Evolutionary conservation across 2,797 vertebrate species (phyloP).

Genomic region (Pseudochaenichthys georgianus): DNA sequence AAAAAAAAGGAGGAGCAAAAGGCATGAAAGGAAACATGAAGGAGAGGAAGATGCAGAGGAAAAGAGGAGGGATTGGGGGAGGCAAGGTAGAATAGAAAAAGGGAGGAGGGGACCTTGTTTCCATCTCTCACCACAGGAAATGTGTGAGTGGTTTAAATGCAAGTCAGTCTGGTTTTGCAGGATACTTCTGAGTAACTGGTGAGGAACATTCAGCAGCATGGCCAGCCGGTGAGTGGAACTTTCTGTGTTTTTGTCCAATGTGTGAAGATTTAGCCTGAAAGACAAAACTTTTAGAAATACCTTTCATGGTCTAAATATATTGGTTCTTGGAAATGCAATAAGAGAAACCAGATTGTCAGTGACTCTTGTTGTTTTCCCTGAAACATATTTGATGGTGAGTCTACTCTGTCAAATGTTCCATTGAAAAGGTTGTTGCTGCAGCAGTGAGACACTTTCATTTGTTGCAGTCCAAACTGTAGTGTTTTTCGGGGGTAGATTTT

Average conservation of each 20-base stretch:
- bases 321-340: not conserved
- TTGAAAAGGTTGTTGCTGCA: not conserved
- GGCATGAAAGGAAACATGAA: slow-evolving; percentile 26
- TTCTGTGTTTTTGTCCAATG: slow-evolving; percentile 7
- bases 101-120: slow-evolving; percentile 43
- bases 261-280: not conserved
- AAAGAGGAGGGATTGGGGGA: not conserved
- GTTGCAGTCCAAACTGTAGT: not conserved
- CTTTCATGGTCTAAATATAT: not conserved
- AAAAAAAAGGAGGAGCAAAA: slow-evolving; percentile 14
- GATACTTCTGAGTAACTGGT: slow-evolving; percentile 9
- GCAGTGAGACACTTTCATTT: too few species aligned
- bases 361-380: slow-evolving; percentile 7
- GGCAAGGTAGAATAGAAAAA: slow-evolving; percentile 8
- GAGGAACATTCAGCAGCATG: slow-evolving; percentile 69
- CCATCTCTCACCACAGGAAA: slow-evolving; percentile 57
- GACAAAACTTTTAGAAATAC: not conserved
- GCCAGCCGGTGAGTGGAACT: slow-evolving; percentile 76
- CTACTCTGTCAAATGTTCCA: slow-evolving; percentile 5
- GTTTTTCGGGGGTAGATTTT: not conserved
- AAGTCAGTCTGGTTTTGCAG: slow-evolving; percentile 20
- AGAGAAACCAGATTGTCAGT: not conserved
- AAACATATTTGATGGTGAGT: slow-evolving; percentile 11
- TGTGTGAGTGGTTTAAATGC: slow-evolving; percentile 51
- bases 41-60: slow-evolving; percentile 13